phyloP scores from a whole-genome alignment of 1,140 invertebrate species.

The Drosophila kikkawai region DNA sequence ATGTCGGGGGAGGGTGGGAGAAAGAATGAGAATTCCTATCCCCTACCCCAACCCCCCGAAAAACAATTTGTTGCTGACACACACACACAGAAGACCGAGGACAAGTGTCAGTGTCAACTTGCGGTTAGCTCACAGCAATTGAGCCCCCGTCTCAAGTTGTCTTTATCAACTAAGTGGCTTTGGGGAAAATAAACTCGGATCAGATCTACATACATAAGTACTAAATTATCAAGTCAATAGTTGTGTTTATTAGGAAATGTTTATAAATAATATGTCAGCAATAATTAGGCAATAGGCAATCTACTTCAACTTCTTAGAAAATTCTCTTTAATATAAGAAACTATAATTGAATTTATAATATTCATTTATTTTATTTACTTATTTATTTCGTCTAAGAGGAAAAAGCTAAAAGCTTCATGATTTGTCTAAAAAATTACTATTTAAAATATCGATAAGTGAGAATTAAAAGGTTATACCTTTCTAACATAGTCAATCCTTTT shows the following conservation, averaged over 20 bases:
- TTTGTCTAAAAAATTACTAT: too few relatives aligned
- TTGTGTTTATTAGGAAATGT: too few relatives aligned
- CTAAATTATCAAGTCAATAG: not conserved
- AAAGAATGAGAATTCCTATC: not conserved
- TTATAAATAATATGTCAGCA: not conserved
- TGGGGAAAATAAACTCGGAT: not conserved
- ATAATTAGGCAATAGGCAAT: not conserved
- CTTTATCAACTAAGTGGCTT: constrained; percentile 8
- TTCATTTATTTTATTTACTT: too few relatives aligned
- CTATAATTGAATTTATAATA: too few relatives aligned
- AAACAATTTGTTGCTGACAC: constrained; percentile 39
- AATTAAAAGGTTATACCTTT: too few relatives aligned
- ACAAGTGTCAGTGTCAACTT: constrained; percentile 44
- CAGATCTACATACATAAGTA: not conserved
- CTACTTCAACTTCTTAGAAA: too few relatives aligned
- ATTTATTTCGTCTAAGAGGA: too few relatives aligned
- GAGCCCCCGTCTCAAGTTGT: constrained; percentile 21
- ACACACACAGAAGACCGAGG: constrained; percentile 9
- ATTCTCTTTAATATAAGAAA: too few relatives aligned
- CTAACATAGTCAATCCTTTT: too few relatives aligned
- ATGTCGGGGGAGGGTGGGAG: constrained; percentile 2
- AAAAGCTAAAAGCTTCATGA: too few relatives aligned
- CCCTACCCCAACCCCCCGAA: not conserved
- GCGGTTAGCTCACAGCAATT: constrained; percentile 35
- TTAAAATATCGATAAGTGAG: too few relatives aligned